Evolutionary conservation across 2,797 vertebrate species (phyloP).

Genomic region (Prionace glauca): DNA sequence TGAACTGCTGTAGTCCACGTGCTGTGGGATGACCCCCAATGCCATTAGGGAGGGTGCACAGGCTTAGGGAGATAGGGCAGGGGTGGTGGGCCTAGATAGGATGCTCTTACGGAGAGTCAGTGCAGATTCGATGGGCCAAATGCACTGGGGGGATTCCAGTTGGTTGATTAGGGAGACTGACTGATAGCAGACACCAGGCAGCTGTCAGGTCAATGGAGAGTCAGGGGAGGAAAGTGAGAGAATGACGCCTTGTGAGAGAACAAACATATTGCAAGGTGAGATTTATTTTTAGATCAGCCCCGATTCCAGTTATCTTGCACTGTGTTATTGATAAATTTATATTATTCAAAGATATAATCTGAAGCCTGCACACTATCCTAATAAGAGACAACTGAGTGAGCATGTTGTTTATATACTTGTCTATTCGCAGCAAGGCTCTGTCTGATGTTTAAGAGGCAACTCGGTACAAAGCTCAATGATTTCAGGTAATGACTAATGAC

Average conservation of each 20-base stretch:
- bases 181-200: neutral
- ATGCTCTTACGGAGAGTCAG: too few relatives aligned
- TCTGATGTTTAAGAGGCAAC: slow-evolving; percentile 55
- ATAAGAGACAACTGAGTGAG: slow-evolving; percentile 20
- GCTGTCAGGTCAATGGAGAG: neutral
- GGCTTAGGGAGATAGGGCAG: too few relatives aligned
- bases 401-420: slow-evolving; percentile 77
- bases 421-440: slow-evolving; percentile 58
- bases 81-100: too few relatives aligned
- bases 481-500: slow-evolving; percentile 70
- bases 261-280: neutral
- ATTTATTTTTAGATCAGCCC: neutral
- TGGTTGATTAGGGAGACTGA: neutral
- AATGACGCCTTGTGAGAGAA: neutral
- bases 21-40: too few relatives aligned
- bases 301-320: neutral
- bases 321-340: neutral
- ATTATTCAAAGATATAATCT: slow-evolving; percentile 37
- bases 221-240: neutral
- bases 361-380: neutral
- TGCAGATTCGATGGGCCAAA: neutral
- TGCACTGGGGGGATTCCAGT: neutral
- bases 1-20: too few relatives aligned
- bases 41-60: too few relatives aligned
- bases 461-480: slow-evolving; percentile 66